These are phyloP conservation scores for Drosophila borealis DNA, from an alignment of 2,888 invertebrate genomes.

Conservation along the genomic window DNA sequence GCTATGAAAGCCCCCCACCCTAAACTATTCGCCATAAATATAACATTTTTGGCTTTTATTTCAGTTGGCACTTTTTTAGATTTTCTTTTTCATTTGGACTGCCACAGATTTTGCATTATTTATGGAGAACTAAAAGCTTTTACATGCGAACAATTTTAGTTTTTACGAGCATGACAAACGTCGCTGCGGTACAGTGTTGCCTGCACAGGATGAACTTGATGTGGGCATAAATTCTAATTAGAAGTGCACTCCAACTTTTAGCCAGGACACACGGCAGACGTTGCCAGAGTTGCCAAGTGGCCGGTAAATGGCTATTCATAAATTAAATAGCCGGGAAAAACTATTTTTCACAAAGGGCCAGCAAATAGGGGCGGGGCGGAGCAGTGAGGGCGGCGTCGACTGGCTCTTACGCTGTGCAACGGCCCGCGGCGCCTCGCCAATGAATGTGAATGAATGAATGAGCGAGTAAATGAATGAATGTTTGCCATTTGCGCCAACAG, in stretches of 20 bases:
- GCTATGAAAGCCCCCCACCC: slow-evolving; percentile 14
- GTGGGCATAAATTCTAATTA: slow-evolving; percentile 80
- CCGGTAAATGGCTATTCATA: slow-evolving; percentile 57
- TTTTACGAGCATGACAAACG: slow-evolving; percentile 67
- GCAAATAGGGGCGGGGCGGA: slow-evolving; percentile 3
- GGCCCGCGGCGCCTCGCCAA: slow-evolving; percentile 50
- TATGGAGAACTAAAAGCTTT: slow-evolving; percentile 77
- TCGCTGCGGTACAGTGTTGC: slow-evolving; percentile 16
- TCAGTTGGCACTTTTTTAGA: slow-evolving; percentile 34
- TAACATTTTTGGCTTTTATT: slow-evolving; percentile 62
- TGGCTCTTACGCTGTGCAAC: slow-evolving; percentile 48
- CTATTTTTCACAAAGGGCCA: slow-evolving; percentile 59
- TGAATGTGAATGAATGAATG: slow-evolving; percentile 64
- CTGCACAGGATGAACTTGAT: slow-evolving; percentile 31
- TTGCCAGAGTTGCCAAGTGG: slow-evolving; percentile 42
- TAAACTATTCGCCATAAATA: slow-evolving; percentile 62
- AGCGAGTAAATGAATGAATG: slow-evolving; percentile 62
- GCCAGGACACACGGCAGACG: slow-evolving; percentile 36
- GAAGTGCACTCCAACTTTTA: slow-evolving; percentile 52
- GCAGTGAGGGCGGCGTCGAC: not conserved
- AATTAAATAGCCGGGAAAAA: slow-evolving; percentile 60
- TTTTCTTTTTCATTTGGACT: slow-evolving; percentile 19
- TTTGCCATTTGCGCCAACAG: slow-evolving; percentile 68
- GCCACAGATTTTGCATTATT: slow-evolving; percentile 75
- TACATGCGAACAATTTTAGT: slow-evolving; percentile 66